phyloP scores from a whole-genome alignment of 2,888 invertebrate genomes.

The Sicus ferrugineus region DNA sequence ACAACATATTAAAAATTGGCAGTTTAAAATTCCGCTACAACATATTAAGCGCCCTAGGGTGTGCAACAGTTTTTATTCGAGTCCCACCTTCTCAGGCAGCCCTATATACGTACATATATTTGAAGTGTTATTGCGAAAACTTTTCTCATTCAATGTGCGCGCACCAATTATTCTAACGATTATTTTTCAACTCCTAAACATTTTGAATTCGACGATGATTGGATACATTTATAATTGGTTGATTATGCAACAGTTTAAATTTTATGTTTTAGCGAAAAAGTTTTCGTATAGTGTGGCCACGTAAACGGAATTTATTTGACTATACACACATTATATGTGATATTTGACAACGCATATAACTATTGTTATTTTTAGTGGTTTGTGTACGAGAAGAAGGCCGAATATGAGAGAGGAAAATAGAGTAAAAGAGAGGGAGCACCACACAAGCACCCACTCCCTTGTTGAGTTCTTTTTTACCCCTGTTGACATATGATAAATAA shows the following conservation, averaged over 20 bases:
- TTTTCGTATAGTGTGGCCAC: neutral
- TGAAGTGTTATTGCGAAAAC: conserved; percentile 23
- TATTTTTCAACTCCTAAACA: conserved; percentile 6
- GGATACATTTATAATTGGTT: neutral
- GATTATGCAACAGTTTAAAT: neutral
- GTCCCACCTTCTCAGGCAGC: too few relatives aligned
- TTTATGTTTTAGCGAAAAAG: neutral
- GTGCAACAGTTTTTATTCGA: too few relatives aligned
- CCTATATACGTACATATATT: too few relatives aligned
- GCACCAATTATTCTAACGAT: conserved; percentile 27
- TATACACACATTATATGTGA: neutral
- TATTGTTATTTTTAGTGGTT: neutral
- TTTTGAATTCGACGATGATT: neutral
- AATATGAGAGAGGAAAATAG: too few relatives aligned
- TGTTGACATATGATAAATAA: neutral
- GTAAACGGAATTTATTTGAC: neutral
- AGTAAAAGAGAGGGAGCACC: too few relatives aligned
- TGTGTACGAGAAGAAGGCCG: too few relatives aligned
- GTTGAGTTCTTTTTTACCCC: neutral
- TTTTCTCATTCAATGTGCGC: conserved; percentile 21
- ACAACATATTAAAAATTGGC: too few relatives aligned
- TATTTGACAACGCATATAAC: neutral
- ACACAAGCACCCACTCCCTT: neutral
- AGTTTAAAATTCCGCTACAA: too few relatives aligned
- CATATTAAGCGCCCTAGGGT: too few relatives aligned